Evolutionary conservation across 2,888 invertebrate species (phyloP).

Genomic region (Micoletzkya japonica): DNA sequence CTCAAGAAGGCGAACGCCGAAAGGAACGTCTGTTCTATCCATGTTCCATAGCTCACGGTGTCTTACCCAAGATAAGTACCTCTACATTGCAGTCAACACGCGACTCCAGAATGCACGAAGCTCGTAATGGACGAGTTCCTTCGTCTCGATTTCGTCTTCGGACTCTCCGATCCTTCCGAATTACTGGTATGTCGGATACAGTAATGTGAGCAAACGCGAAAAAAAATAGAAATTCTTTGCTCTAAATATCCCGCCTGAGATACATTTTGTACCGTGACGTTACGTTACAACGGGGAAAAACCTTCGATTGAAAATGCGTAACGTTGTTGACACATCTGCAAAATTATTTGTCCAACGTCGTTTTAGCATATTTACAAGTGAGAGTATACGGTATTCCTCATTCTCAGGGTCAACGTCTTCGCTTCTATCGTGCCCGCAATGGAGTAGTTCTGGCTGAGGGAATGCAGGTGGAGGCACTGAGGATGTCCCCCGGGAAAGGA

Average conservation of each 20-base stretch:
- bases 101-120: constrained; percentile 46
- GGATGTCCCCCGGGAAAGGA: constrained; percentile 3
- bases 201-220: constrained; percentile 39
- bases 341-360: no score
- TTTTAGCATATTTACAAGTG: no score
- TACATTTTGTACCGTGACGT: no score
- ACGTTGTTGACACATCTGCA: neutral
- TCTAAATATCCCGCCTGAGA: no score
- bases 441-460: constrained; percentile 45
- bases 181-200: constrained; percentile 23
- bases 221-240: constrained; percentile 30
- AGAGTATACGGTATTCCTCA: no score
- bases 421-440: constrained; percentile 30
- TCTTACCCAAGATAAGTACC: no score
- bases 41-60: neutral
- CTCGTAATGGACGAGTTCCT: constrained; percentile 45
- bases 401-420: constrained; percentile 20
- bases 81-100: constrained; percentile 41
- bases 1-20: neutral
- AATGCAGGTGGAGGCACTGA: constrained; percentile 46
- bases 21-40: neutral
- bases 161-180: constrained; percentile 46
- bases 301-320: neutral
- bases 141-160: constrained; percentile 47
- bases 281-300: neutral